phyloP scores from a whole-genome alignment of 64 coral and sea anemone species.

The Stichodactyla mertensii region DNA sequence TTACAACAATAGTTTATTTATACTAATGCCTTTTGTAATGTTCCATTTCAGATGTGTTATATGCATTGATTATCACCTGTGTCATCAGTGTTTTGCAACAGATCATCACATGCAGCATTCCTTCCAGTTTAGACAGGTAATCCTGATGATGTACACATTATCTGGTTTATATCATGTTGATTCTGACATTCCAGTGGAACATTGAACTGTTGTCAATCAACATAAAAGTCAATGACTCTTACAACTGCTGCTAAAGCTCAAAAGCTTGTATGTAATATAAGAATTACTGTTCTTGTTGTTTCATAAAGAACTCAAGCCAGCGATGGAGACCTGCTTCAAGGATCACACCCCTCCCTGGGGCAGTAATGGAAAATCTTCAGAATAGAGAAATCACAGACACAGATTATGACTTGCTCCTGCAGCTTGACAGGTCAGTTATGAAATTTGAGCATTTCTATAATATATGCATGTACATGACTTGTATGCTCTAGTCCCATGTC shows the following conservation, averaged over 20 bases:
- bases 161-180: too few relatives aligned
- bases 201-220: too few relatives aligned
- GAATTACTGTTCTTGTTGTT: background rate
- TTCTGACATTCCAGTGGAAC: too few relatives aligned
- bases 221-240: too few relatives aligned
- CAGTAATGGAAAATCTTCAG: conserved; percentile 68
- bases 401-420: conserved; percentile 88
- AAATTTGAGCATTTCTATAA: background rate
- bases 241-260: background rate
- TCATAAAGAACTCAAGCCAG: conserved; percentile 69
- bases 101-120: conserved; percentile 83
- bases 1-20: too few relatives aligned
- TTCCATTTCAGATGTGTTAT: conserved; percentile 70
- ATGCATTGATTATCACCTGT: conserved; percentile 94
- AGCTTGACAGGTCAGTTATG: conserved; percentile 74
- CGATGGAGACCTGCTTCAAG: conserved; percentile 82
- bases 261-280: background rate
- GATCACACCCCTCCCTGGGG: conserved; percentile 71
- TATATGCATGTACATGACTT: background rate
- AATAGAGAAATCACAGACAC: conserved; percentile 83
- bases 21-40: background rate
- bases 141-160: background rate
- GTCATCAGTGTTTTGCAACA: conserved; percentile 80
- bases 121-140: conserved; percentile 90
- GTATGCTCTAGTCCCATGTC: too few relatives aligned